phyloP scores from a whole-genome alignment of 2,797 vertebrate genomes.

The Calcarius lapponicus region DNA sequence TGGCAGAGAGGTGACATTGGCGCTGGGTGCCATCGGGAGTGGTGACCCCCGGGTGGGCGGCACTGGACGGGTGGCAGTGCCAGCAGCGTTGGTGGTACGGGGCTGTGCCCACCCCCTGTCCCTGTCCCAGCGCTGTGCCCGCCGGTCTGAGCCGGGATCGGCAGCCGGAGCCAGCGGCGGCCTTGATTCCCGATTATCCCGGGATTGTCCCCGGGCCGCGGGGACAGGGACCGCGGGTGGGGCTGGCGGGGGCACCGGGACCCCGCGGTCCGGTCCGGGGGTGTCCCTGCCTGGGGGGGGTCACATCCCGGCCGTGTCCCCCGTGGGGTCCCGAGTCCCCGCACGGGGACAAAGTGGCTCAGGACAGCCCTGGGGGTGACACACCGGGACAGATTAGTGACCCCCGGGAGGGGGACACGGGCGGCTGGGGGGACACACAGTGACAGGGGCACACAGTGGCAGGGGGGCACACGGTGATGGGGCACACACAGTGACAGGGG shows the following conservation, averaged over 20 bases:
- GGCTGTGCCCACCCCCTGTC: not conserved
- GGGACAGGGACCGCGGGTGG: not conserved
- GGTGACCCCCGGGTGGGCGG: fast-evolving
- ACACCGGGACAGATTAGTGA: not conserved
- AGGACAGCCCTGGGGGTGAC: not conserved
- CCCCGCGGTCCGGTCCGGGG: not conserved
- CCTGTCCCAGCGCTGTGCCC: not conserved
- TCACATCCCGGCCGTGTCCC: not conserved
- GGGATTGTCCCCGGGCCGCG: not conserved
- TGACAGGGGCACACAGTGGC: no score
- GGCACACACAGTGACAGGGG: no score
- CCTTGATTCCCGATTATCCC: not conserved
- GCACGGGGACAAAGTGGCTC: not conserved
- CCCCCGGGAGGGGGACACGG: not conserved
- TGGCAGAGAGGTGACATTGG: not conserved
- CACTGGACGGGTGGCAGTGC: fast-evolving
- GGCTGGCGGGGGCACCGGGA: not conserved
- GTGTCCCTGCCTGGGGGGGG: not conserved
- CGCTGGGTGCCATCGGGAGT: fast-evolving
- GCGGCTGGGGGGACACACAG: no score
- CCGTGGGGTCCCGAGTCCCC: not conserved
- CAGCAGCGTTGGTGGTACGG: not conserved
- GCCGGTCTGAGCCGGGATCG: not conserved
- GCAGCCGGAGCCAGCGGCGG: not conserved
- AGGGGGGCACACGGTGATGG: no score